A percentile compares a stretch with the other conserved stretches of the same genome.
Evolutionary conservation across 2,113 vertebrate genomes (phyloP).

Genomic region (Cathartes aura): DNA sequence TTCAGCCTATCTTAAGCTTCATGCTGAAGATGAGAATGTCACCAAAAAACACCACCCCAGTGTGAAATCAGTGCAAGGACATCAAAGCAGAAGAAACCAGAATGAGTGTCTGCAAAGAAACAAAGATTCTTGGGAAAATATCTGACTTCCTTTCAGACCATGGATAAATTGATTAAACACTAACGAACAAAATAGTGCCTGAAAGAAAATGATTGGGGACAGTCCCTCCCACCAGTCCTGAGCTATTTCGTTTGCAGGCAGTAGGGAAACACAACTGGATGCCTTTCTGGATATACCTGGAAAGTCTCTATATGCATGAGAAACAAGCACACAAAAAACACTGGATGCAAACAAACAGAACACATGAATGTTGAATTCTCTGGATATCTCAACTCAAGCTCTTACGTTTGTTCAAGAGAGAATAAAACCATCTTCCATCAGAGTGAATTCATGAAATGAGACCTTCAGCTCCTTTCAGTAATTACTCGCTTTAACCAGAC

Average conservation of each 20-base stretch:
- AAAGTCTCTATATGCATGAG: background rate
- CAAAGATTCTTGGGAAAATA: background rate
- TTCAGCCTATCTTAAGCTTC: background rate
- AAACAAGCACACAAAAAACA: background rate
- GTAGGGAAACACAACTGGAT: background rate
- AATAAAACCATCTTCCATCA: background rate
- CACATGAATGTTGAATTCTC: background rate
- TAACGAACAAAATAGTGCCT: background rate
- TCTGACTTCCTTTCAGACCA: slow-evolving; percentile 4
- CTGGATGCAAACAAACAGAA: background rate
- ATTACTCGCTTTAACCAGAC: background rate
- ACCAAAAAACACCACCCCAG: background rate
- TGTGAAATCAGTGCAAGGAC: background rate
- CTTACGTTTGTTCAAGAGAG: background rate
- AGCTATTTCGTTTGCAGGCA: background rate
- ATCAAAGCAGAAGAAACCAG: slow-evolving; percentile 20
- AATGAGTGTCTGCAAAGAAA: background rate
- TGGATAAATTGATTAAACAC: slow-evolving; percentile 11
- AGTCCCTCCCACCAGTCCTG: background rate
- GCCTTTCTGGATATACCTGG: background rate
- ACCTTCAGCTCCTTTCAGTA: background rate
- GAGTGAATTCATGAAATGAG: background rate
- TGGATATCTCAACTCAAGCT: background rate
- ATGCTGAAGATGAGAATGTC: background rate
- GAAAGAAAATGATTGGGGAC: background rate